Conservation (phyloP, 2,113 vertebrate genomes). For the Phainopepla nitens region DNA sequence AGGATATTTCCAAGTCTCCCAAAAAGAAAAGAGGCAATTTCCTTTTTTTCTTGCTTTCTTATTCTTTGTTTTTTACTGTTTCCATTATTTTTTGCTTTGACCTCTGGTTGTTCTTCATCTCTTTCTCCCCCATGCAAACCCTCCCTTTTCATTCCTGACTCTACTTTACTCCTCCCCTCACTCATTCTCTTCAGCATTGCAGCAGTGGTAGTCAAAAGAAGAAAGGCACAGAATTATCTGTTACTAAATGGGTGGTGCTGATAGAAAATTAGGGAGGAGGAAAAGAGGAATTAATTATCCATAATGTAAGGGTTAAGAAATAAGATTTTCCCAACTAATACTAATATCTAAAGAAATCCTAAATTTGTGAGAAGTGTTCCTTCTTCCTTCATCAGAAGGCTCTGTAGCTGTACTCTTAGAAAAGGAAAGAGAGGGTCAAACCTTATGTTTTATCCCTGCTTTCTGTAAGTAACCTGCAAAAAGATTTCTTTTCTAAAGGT, state of each 20-base stretch:
- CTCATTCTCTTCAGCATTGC: constrained; percentile 54
- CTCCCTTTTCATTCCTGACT: constrained; percentile 45
- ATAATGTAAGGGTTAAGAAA: constrained; percentile 56
- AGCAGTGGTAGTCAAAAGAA: constrained; percentile 64
- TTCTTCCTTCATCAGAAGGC: neutral
- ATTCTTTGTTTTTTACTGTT: neutral
- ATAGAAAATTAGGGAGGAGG: constrained; percentile 62
- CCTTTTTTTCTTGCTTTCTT: neutral
- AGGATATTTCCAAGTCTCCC: neutral
- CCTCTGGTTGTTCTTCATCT: constrained; percentile 64
- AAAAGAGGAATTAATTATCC: constrained; percentile 67
- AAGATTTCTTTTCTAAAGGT: neutral
- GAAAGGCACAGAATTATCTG: constrained; percentile 61
- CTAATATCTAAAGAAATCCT: constrained; percentile 14
- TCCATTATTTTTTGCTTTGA: constrained; percentile 39
- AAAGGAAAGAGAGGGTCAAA: neutral
- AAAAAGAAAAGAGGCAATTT: neutral
- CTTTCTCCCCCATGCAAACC: constrained; percentile 1
- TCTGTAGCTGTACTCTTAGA: neutral
- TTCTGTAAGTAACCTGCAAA: constrained; percentile 13
- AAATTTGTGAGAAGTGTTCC: neutral
- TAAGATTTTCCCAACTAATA: constrained; percentile 34
- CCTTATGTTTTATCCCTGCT: neutral
- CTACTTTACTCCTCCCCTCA: constrained; percentile 55
- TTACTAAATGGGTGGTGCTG: constrained; percentile 63